phyloP scores from a whole-genome alignment of 2,888 invertebrate species.

The Xestobium rufovillosum region DNA sequence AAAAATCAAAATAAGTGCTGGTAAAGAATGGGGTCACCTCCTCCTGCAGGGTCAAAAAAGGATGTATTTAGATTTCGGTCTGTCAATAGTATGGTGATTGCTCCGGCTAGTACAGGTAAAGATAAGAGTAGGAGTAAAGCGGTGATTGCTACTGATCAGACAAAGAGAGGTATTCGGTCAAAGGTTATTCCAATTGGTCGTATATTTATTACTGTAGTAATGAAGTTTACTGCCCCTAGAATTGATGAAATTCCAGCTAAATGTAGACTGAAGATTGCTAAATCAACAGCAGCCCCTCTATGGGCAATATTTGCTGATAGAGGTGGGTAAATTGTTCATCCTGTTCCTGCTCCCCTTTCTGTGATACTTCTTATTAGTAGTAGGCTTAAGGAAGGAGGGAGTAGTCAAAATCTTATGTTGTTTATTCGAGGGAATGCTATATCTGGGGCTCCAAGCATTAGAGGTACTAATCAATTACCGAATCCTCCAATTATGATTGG shows the following conservation, averaged over 20 bases:
- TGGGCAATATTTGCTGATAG: constrained; percentile 57
- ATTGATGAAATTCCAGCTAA: constrained; percentile 67
- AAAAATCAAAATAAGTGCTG: constrained; percentile 83
- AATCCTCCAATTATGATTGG: constrained; percentile 74
- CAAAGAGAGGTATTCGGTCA: constrained; percentile 64
- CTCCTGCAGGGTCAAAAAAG: constrained; percentile 70
- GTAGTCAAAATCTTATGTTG: no score
- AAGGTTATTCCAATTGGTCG: constrained; percentile 52
- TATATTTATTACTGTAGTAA: constrained; percentile 69
- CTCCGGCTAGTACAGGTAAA: constrained; percentile 69
- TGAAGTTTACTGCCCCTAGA: constrained; percentile 73
- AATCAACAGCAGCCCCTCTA: constrained; percentile 60
- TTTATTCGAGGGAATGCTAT: no score
- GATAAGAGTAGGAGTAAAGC: constrained; percentile 58
- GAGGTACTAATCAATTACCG: constrained; percentile 72
- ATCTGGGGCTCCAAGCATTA: constrained; percentile 71
- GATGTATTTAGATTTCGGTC: constrained; percentile 75
- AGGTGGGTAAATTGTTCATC: constrained; percentile 61
- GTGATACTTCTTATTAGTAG: no score
- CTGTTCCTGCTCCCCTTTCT: no score
- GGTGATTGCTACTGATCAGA: constrained; percentile 64
- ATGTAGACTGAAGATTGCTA: no score
- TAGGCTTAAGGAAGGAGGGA: no score
- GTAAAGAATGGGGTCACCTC: constrained; percentile 72
- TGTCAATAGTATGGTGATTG: constrained; percentile 70